Evolutionary conservation across 2,888 invertebrate genomes (phyloP).

Genomic region (Dorcus hopei): DNA sequence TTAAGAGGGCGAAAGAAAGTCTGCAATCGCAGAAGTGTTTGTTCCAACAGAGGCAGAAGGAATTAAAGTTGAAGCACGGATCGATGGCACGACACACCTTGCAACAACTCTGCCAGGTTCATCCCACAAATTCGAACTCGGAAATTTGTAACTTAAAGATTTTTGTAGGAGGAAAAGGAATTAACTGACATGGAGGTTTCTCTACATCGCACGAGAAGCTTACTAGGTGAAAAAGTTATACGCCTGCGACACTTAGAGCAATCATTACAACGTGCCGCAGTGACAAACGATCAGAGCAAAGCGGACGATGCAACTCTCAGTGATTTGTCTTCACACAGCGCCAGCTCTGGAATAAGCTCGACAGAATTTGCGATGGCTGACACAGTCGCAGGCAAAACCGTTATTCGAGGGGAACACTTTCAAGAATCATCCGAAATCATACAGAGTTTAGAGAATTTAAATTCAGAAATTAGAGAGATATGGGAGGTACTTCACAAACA

Average conservation of each 20-base stretch:
- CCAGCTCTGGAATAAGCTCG: constrained; percentile 63
- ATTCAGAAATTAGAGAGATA: constrained; percentile 68
- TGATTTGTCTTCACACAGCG: constrained; percentile 63
- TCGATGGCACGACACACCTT: constrained; percentile 53
- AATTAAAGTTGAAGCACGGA: constrained; percentile 48
- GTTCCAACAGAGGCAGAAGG: constrained; percentile 64
- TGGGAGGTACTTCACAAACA: constrained; percentile 65
- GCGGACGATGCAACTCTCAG: constrained; percentile 62
- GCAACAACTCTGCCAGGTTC: constrained; percentile 56
- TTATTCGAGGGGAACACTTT: constrained; percentile 48
- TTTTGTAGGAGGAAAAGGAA: constrained; percentile 72
- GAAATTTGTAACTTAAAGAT: neutral
- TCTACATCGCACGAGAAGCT: constrained; percentile 73
- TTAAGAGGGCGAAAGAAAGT: constrained; percentile 77
- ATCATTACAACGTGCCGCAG: constrained; percentile 63
- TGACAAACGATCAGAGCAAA: constrained; percentile 37
- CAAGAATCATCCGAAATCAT: constrained; percentile 68
- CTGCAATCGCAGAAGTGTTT: constrained; percentile 65
- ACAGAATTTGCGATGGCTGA: constrained; percentile 63
- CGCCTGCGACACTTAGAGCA: constrained; percentile 76
- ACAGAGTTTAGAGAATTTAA: constrained; percentile 66
- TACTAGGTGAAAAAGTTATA: constrained; percentile 80
- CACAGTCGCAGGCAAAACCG: constrained; percentile 20
- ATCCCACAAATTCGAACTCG: too few species aligned
- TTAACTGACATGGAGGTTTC: constrained; percentile 82